Conservation (phyloP, 1,140 invertebrate genomes). For the Drosophila sp. region DNA sequence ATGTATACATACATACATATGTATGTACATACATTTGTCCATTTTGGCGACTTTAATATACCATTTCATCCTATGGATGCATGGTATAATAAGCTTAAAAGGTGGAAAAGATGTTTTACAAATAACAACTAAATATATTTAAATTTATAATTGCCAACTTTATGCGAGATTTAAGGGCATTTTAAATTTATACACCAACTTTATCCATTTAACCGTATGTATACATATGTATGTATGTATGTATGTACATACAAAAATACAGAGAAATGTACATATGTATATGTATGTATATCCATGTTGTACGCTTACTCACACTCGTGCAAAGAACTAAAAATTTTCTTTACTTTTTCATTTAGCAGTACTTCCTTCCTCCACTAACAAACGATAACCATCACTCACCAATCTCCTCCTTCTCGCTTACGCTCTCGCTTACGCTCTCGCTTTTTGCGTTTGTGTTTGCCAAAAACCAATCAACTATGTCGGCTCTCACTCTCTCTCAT, state of each 20-base stretch:
- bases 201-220: too few species aligned
- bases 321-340: slow-evolving; percentile 50
- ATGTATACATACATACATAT: too few species aligned
- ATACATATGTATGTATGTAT: neutral
- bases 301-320: slow-evolving; percentile 17
- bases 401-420: neutral
- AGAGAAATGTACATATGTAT: neutral
- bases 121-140: too few species aligned
- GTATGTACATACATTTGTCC: too few species aligned
- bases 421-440: too few species aligned
- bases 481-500: slow-evolving; percentile 22
- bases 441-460: slow-evolving; percentile 15
- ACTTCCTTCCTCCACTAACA: slow-evolving; percentile 44
- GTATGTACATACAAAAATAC: neutral
- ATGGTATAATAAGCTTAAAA: too few species aligned
- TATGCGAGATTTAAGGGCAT: too few species aligned
- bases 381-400: slow-evolving; percentile 17
- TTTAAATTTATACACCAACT: too few species aligned
- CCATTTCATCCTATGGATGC: too few species aligned
- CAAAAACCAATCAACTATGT: slow-evolving; percentile 60
- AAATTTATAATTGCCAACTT: too few species aligned
- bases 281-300: slow-evolving; percentile 22
- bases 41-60: too few species aligned
- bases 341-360: slow-evolving; percentile 70
- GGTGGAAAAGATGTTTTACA: too few species aligned